Conservation (phyloP, 2,888 invertebrate genomes). For the Tenthredo distinguenda region DNA sequence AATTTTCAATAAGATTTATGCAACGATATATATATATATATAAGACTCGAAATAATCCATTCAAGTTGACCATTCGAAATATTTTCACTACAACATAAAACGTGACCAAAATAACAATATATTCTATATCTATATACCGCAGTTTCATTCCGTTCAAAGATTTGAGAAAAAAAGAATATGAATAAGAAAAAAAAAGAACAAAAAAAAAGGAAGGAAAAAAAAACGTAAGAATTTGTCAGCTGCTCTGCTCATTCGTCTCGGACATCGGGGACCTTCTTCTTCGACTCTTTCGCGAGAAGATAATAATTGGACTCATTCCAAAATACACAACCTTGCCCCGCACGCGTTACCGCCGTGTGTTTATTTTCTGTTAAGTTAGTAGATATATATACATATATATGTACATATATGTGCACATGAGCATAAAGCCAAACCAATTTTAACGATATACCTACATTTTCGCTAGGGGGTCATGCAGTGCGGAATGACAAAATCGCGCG, state of each 20-base stretch:
- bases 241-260: not conserved
- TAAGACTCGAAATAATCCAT: no score
- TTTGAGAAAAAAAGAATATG: no score
- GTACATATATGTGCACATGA: not conserved
- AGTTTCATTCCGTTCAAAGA: no score
- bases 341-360: not conserved
- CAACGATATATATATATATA: no score
- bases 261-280: not conserved
- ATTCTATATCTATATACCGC: no score
- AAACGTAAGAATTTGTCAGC: not conserved
- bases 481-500: not conserved
- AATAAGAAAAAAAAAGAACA: not conserved
- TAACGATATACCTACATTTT: not conserved
- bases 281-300: slow-evolving; percentile 37
- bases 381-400: not conserved
- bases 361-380: not conserved
- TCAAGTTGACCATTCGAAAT: no score
- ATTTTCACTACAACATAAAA: no score
- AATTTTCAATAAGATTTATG: no score
- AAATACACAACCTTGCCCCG: slow-evolving; percentile 40
- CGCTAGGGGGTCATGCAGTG: not conserved
- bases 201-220: not conserved
- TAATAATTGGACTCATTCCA: slow-evolving; percentile 48
- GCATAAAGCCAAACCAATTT: not conserved
- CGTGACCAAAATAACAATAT: no score